Conservation (phyloP, 1,140 invertebrate genomes). For the Cylas formicarius region DNA sequence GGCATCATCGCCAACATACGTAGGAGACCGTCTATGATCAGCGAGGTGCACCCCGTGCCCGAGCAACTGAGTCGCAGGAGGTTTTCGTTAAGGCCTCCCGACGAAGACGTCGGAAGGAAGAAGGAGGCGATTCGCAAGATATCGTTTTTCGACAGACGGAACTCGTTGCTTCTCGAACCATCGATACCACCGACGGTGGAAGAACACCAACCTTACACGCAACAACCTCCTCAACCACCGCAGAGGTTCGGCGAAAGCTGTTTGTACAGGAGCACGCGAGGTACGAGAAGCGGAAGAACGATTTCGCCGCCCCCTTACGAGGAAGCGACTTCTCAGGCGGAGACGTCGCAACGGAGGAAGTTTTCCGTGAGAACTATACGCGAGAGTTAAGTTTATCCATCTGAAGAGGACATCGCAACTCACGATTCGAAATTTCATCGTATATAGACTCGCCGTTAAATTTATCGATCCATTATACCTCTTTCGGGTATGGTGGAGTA, state of each 20-base stretch:
- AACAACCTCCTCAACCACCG: background rate
- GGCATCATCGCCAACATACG: constrained; percentile 4
- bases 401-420: too few relatives aligned
- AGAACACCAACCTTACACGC: constrained; percentile 7
- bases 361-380: too few relatives aligned
- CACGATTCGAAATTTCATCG: too few relatives aligned
- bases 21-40: constrained; percentile 24
- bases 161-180: background rate
- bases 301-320: constrained; percentile 4
- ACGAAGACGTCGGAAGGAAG: constrained; percentile 13
- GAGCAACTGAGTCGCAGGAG: constrained; percentile 27
- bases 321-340: background rate
- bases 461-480: too few relatives aligned
- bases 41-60: background rate
- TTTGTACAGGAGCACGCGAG: too few relatives aligned
- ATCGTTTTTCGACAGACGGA: constrained; percentile 11
- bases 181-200: constrained; percentile 15
- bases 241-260: too few relatives aligned
- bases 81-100: constrained; percentile 46
- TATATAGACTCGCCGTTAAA: too few relatives aligned
- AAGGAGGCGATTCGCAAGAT: constrained; percentile 17
- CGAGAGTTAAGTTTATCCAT: too few relatives aligned
- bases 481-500: too few relatives aligned
- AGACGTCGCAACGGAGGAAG: constrained; percentile 3
- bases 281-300: constrained; percentile 9